These are phyloP conservation scores for Laupala kohalensis DNA, from an alignment of 1,140 invertebrate species.

Conservation along the genomic window DNA sequence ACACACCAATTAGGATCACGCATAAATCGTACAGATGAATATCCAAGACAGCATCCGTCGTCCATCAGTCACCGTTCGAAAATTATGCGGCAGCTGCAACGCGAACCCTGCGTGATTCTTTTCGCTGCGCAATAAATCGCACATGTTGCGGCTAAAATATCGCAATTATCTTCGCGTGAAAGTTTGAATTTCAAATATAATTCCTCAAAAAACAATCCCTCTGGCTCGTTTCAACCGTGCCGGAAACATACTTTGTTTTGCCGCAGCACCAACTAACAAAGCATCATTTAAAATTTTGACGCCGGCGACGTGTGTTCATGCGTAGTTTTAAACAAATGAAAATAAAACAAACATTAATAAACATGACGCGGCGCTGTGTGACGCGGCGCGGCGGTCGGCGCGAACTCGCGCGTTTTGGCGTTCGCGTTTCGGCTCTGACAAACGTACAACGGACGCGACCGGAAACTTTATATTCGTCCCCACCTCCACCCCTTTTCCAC, in stretches of 20 bases:
- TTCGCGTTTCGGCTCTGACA: background rate
- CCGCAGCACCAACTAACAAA: background rate
- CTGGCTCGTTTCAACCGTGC: background rate
- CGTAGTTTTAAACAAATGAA: background rate
- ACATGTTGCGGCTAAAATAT: background rate
- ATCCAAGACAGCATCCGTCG: background rate
- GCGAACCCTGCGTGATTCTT: background rate
- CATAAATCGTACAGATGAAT: background rate
- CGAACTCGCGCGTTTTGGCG: background rate
- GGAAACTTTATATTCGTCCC: background rate
- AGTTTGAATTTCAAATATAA: background rate
- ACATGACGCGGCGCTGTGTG: background rate
- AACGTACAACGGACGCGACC: background rate
- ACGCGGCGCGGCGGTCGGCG: too few species aligned
- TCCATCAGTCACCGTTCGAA: background rate
- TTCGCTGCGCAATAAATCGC: background rate
- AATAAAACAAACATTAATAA: background rate
- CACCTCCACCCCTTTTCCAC: background rate
- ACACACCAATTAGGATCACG: background rate
- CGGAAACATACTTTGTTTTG: background rate
- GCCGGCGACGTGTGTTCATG: background rate
- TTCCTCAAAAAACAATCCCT: background rate
- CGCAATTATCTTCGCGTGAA: background rate
- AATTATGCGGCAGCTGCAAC: background rate
- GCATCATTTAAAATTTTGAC: background rate